Base-by-base conservation (phyloP, 2,113 vertebrate genomes). In the Larimichthys crocea region DNA sequence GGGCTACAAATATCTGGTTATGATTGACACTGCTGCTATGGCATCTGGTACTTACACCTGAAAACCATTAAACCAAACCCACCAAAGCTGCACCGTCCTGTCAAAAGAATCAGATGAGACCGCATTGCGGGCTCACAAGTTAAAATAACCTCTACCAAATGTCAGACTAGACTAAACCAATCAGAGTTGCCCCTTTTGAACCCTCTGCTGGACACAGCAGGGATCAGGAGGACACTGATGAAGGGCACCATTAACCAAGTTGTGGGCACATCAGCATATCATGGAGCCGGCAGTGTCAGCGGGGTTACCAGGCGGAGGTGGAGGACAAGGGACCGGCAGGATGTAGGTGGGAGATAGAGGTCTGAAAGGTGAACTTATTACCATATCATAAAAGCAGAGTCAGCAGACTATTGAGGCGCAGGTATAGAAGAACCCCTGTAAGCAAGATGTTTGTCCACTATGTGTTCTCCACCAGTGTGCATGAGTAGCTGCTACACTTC, bases 111-210 rank as follows among this genome's bases (percentile, higher is more conserved):
- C 42, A 5, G 71, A 88, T 63, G 72, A 77, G 83, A 87, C 76
- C 31, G 61, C 57, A 16, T 35, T 22, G 67, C 40, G 14, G 82
- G 79, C 71, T 60, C 74, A 40, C 22, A 61, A 17, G 63, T 48
- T 44, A 64, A 77, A 16, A 15, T 48, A 71, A 89, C 85, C 83
- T 84, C 83, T 26, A 68, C 48, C 55, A 88, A 84, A 91, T 87
- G 90, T 85, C 92, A 92, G 67, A 76, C 61, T 3, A 35, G 78
- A 61, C 66, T 78, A 56, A 91, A 61, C 86, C 75, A 91, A 92
- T 92, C 87, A 89, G 46, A 73, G 67, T 15, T 16, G n/a, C 70
- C 83, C 80, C 53, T 78, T 78, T 29, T 59, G 4, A 87, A 80
- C 63, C 17, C 82, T 56, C 55, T 10, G 68, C 72, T 42, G 68